Percentiles rank a stretch among this genome's conserved stretches.
phyloP scores from a whole-genome alignment of 2,797 vertebrate species.

The Pseudopleuronectes americanus region DNA sequence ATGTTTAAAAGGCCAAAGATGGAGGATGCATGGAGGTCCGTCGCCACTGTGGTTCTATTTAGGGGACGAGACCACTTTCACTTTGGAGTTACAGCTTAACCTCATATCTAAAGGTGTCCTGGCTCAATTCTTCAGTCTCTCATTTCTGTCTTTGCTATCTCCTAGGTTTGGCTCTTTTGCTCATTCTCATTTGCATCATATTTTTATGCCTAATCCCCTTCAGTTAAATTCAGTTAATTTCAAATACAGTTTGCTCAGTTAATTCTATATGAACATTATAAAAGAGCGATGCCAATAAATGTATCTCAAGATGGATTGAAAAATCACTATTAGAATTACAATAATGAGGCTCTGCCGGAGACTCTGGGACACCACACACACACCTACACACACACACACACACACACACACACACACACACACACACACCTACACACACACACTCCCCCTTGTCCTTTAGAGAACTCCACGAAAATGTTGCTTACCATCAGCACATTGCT shows the following conservation, averaged over 20 bases:
- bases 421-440: slow-evolving; percentile 24
- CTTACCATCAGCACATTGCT: slow-evolving; percentile 76
- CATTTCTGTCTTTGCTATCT: neutral
- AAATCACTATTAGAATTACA: too few relatives aligned
- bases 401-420: neutral
- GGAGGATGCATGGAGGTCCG: slow-evolving; percentile 26
- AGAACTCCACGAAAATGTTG: slow-evolving; percentile 66
- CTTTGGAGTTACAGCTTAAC: slow-evolving; percentile 19
- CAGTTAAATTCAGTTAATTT: neutral
- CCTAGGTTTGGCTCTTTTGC: neutral
- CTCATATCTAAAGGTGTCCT: neutral
- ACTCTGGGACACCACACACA: too few relatives aligned
- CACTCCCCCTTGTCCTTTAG: slow-evolving; percentile 31
- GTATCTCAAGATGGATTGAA: neutral
- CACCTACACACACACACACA: too few relatives aligned
- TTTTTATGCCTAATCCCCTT: neutral
- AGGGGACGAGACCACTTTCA: slow-evolving; percentile 14
- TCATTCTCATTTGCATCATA: slow-evolving; percentile 6
- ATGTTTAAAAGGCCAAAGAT: slow-evolving; percentile 57
- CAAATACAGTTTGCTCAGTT: neutral
- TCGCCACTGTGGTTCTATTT: slow-evolving; percentile 44
- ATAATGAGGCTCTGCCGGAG: too few relatives aligned
- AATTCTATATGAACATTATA: neutral
- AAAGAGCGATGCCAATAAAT: slow-evolving; percentile 6
- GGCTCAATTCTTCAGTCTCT: neutral